Base-by-base conservation (phyloP, 2,888 invertebrate genomes). In the Thysanoteuthis rhombus region DNA sequence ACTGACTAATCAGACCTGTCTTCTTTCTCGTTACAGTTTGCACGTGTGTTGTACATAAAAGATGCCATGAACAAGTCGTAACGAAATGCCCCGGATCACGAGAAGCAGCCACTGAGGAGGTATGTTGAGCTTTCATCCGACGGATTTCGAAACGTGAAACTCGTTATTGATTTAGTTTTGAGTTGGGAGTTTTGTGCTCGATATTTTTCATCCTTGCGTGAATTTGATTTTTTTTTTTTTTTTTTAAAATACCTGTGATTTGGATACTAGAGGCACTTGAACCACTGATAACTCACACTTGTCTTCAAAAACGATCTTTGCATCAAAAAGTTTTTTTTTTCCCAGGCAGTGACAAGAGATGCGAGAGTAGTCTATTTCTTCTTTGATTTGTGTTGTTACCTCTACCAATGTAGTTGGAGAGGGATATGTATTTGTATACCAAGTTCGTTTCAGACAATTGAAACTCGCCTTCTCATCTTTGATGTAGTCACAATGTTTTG, bases 11-110 rank as follows among this genome's bases (percentile, higher is more conserved):
- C n/a, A n/a, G n/a, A n/a, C n/a, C n/a, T n/a, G n/a, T n/a, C n/a
- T n/a, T 92, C n/a, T 92, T 89, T 93, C 89, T 95, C 96, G 95
- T 97, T 98, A 94, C 98, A 99, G 99, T 99, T 95, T 99, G 99
- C 97, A 99, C 99, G 94, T 99, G 99, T 97, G 99, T 99, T 96
- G 99, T 99, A 95, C 99, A 99, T 98, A 99, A 99, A 97, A 98
- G 99, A 97, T 99, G 99, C 97, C 99, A 99, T 97, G 98, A 98
- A 96, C 98, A 98, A 95, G 99, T 99, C 95, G 99, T 99, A 96
- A 99, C 99, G 97, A 99, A 99, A 98, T 99, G 99, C 97, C 99
- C 99, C 94, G 99, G 99, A 95, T 99, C 99, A 98, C 99, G 98
- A 97, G 96, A 96, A n/a, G 95, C 95, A n/a, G 93, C 95, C 40